phyloP scores from a whole-genome alignment of 1,140 invertebrate genomes.

The Papilio machaon region DNA sequence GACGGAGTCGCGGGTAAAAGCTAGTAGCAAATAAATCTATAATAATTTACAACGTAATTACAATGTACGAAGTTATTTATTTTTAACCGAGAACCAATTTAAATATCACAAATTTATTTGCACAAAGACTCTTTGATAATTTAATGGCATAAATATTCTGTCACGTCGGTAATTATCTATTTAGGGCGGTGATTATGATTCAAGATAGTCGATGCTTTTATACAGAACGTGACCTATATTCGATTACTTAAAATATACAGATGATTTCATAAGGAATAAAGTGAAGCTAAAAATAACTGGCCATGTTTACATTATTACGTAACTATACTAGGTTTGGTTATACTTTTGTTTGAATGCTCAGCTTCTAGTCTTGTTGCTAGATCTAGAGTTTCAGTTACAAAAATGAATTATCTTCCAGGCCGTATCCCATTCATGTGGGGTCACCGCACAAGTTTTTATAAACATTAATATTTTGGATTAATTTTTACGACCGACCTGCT shows the following conservation, averaged over 20 bases:
- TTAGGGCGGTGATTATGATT: slow-evolving; percentile 7
- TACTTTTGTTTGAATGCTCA: background rate
- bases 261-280: slow-evolving; percentile 17
- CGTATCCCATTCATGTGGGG: too few species aligned
- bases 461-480: too few species aligned
- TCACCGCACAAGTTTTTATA: too few species aligned
- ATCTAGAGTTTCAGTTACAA: too few species aligned
- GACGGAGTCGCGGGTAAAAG: too few species aligned
- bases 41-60: background rate
- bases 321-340: background rate
- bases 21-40: background rate
- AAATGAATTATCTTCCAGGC: too few species aligned
- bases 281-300: background rate
- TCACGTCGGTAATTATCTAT: slow-evolving; percentile 18
- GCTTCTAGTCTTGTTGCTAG: too few species aligned
- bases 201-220: background rate
- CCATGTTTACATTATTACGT: slow-evolving; percentile 4
- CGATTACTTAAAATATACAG: background rate
- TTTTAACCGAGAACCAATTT: background rate
- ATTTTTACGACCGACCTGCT: too few species aligned
- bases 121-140: background rate
- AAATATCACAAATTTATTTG: background rate
- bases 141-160: background rate
- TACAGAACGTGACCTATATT: slow-evolving; percentile 10
- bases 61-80: background rate